phyloP scores from a whole-genome alignment of 2,797 vertebrate species.

The Trachurus trachurus region DNA sequence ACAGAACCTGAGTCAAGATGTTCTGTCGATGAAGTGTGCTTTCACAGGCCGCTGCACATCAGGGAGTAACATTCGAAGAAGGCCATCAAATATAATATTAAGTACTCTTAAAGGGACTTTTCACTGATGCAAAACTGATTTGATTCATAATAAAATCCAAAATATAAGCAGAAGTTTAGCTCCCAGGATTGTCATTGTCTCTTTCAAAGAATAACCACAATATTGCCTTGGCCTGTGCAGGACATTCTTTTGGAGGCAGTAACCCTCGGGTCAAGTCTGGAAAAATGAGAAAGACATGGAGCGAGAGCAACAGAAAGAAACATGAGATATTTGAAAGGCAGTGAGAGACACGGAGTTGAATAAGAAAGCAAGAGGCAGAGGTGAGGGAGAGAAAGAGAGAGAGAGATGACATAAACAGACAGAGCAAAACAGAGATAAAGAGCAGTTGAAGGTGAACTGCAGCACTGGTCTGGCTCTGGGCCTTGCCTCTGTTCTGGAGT shows the following conservation, averaged over 20 bases:
- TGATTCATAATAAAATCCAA: slow-evolving; percentile 48
- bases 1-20: slow-evolving; percentile 66
- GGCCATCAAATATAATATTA: slow-evolving; percentile 57
- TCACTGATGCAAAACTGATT: slow-evolving; percentile 51
- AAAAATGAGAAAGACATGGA: slow-evolving; percentile 63
- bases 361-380: slow-evolving; percentile 38
- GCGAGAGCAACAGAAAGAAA: slow-evolving; percentile 48
- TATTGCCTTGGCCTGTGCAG: slow-evolving; percentile 62
- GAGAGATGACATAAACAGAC: slow-evolving; percentile 70
- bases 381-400: slow-evolving; percentile 36
- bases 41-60: slow-evolving; percentile 53
- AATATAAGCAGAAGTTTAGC: slow-evolving; percentile 47
- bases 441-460: slow-evolving; percentile 75
- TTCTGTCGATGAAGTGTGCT: slow-evolving; percentile 53
- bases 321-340: slow-evolving; percentile 62
- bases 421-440: slow-evolving; percentile 59
- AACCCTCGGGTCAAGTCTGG: slow-evolving; percentile 71
- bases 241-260: slow-evolving; percentile 72
- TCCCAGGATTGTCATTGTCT: slow-evolving; percentile 54
- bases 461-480: slow-evolving; percentile 68
- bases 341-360: slow-evolving; percentile 54
- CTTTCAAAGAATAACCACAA: slow-evolving; percentile 77
- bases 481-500: slow-evolving; percentile 74
- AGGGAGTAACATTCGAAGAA: slow-evolving; percentile 39
- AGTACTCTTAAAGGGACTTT: slow-evolving; percentile 36